Conservation (phyloP, 1,140 invertebrate species). For the Cepaea nemoralis region DNA sequence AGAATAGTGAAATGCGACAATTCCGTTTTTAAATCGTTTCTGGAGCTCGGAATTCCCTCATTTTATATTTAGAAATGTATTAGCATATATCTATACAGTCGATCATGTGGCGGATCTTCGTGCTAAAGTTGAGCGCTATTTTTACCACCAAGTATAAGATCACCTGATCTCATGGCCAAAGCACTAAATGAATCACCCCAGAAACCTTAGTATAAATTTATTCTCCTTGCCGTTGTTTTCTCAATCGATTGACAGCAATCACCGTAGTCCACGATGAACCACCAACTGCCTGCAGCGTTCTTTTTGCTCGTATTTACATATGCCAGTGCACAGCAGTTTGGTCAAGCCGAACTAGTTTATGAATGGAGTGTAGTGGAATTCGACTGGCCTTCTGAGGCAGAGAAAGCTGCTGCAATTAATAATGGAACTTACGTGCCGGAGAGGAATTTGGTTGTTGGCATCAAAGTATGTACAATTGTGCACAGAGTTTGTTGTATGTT, state of each 20-base stretch:
- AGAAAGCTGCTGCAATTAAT: neutral
- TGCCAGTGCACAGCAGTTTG: conserved; percentile 7
- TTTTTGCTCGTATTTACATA: neutral
- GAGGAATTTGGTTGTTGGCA: conserved; percentile 16
- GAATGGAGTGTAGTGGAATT: neutral
- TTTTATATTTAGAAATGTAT: no score
- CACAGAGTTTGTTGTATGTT: no score
- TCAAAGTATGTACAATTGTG: conserved; percentile 18
- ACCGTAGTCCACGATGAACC: neutral
- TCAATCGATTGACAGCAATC: neutral
- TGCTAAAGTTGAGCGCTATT: no score
- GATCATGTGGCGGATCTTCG: no score
- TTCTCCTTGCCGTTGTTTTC: neutral
- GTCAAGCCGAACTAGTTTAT: conserved; percentile 6
- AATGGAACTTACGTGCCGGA: conserved; percentile 14
- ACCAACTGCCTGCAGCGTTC: neutral
- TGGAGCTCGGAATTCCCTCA: no score
- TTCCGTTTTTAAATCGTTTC: no score
- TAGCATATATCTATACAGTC: no score
- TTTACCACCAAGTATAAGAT: no score
- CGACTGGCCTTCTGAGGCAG: conserved; percentile 27
- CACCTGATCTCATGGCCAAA: no score
- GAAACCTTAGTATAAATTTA: no score
- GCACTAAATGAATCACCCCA: no score
- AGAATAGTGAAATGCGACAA: no score